These are phyloP conservation scores for Brienomyrus longianalis DNA, from an alignment of 2,113 vertebrate genomes.

Conservation along the genomic window DNA sequence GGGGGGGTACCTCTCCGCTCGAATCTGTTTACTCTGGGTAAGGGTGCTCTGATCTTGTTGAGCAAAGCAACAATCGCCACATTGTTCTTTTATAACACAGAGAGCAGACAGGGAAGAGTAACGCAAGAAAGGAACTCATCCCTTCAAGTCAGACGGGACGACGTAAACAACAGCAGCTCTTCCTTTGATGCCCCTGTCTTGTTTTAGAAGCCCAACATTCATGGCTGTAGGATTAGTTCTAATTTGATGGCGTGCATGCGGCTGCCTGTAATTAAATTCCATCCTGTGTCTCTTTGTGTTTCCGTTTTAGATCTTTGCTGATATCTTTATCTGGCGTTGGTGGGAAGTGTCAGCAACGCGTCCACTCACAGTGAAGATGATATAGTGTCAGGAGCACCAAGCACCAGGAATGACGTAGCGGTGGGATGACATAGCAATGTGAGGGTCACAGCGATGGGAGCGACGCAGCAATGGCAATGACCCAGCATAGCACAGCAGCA, in stretches of 20 bases:
- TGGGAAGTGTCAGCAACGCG: neutral
- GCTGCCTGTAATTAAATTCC: slow-evolving; percentile 27
- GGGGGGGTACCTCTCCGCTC: slow-evolving; percentile 10
- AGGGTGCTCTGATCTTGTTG: slow-evolving; percentile 27
- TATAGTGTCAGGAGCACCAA: neutral
- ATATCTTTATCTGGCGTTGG: slow-evolving; percentile 5
- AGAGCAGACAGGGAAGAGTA: slow-evolving; percentile 22
- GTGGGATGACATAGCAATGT: neutral
- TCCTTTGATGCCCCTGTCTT: slow-evolving; percentile 35
- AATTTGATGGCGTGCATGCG: slow-evolving; percentile 35
- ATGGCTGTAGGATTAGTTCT: slow-evolving; percentile 31
- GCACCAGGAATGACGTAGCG: neutral
- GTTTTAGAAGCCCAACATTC: slow-evolving; percentile 35
- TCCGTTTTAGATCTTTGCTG: slow-evolving; percentile 12
- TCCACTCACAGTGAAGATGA: neutral
- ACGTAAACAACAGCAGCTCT: slow-evolving; percentile 16
- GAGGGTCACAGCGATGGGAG: neutral
- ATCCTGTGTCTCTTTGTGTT: slow-evolving; percentile 13
- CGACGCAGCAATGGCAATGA: neutral
- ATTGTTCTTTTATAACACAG: slow-evolving; percentile 17
- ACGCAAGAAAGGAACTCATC: slow-evolving; percentile 27
- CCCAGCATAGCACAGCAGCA: neutral
- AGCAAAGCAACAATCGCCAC: slow-evolving; percentile 30
- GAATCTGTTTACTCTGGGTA: slow-evolving; percentile 16
- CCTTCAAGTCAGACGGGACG: slow-evolving; percentile 30